Base-by-base conservation (phyloP, 2,113 vertebrate genomes). In the Corythoichthys haematopterus region DNA sequence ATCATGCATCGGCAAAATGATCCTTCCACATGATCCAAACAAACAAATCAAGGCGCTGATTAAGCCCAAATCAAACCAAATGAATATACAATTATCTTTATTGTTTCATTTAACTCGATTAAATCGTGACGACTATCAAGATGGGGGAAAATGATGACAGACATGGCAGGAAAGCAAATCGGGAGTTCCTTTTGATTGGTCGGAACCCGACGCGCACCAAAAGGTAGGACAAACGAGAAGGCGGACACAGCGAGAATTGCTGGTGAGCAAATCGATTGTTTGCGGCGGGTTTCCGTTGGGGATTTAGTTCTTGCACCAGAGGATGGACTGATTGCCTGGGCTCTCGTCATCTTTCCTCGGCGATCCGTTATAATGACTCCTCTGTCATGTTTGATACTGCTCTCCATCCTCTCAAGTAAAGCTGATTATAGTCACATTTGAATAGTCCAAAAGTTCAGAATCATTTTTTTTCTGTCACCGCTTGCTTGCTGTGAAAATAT, bases 231-330 rank as follows among this genome's bases (percentile, higher is more conserved):
- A 64, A 36, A 64, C 28, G 13, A 51, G 46, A 37, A 64, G 38
- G 6, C 45, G 15, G 62, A 35, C 46, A 12, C 43, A 28, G 28
- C 48, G 20, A 47, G 62, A 51, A 46, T 14, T 33, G 28, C 63
- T 50, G 75, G 70, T 76, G 84, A 64, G 84, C 84, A 85, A 89
- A 87, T 72, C 74, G 84, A 89, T 86, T 87, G 85, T 89, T 89
- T 87, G 79, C 87, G 74, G 78, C 72, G 65, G 85, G 78, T 87
- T 89, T 89, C 81, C 85, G 80, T 80, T 74, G 69, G 85, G 81
- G 84, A 87, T 86, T 85, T 81, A 76, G 69, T 74, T 87, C 78
- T 89, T 89, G 85, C 87, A 87, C 80, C 84, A 85, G 80, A 84
- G 84, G 84, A 81, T 74, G 83, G 84, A 83, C 77, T 75, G 84